A percentile compares a stretch with the other conserved stretches of the same genome.
Conservation (phyloP, 1,140 invertebrate genomes). For the Drosophila nasuta region DNA sequence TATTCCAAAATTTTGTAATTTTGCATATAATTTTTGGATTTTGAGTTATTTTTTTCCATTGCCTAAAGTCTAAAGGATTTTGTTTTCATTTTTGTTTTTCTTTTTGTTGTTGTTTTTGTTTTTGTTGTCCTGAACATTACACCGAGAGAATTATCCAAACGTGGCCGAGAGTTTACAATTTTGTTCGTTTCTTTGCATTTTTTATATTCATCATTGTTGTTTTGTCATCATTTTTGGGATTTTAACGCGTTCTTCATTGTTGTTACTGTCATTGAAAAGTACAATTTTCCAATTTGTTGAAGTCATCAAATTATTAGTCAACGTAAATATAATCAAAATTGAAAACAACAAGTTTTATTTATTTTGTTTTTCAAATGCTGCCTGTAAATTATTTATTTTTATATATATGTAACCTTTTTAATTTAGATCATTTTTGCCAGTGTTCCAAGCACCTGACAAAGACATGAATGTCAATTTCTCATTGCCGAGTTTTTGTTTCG, state of each 20-base stretch:
- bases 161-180: constrained; percentile 84
- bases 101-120: constrained; percentile 58
- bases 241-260: constrained; percentile 63
- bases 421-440: constrained; percentile 43
- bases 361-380: constrained; percentile 71
- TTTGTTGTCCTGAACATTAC: constrained; percentile 84
- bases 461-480: constrained; percentile 20
- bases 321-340: constrained; percentile 45
- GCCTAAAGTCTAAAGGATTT: constrained; percentile 61
- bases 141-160: constrained; percentile 85
- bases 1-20: constrained; percentile 80
- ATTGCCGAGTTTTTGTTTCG: constrained; percentile 15
- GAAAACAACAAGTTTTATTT: constrained; percentile 42
- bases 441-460: constrained; percentile 38
- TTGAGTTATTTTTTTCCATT: constrained; percentile 62
- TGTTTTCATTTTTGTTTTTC: constrained; percentile 56
- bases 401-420: constrained; percentile 40
- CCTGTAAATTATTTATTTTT: constrained; percentile 79
- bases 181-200: constrained; percentile 69
- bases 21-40: constrained; percentile 79
- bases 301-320: constrained; percentile 43
- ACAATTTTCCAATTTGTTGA: constrained; percentile 64
- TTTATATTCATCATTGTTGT: constrained; percentile 62
- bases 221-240: constrained; percentile 59
- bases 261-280: constrained; percentile 68